A percentile compares a stretch with the other conserved stretches of the same genome.
These are phyloP conservation scores for Nycteola revayana DNA, from an alignment of 2,888 invertebrate species.

Conservation along the genomic window DNA sequence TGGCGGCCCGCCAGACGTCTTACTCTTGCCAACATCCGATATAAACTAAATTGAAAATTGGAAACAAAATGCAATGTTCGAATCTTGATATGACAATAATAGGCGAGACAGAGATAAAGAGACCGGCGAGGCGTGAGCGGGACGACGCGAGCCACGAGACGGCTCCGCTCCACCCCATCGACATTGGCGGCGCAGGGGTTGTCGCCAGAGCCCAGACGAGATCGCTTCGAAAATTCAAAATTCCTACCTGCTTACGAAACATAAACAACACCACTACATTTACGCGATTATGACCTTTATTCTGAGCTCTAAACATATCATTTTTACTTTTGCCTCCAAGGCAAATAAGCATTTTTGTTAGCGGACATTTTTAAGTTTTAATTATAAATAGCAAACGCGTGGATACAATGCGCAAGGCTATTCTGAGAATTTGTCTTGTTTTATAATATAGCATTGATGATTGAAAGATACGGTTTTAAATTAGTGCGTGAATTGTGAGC, in stretches of 20 bases:
- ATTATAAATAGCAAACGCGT: slow-evolving; percentile 78
- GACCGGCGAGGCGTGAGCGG: slow-evolving; percentile 44
- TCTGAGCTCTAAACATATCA: slow-evolving; percentile 25
- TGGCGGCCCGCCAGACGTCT: slow-evolving; percentile 73
- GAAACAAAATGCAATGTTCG: slow-evolving; percentile 80
- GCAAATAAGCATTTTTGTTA: slow-evolving; percentile 51
- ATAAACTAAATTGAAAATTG: slow-evolving; percentile 82
- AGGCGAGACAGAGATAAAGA: slow-evolving; percentile 70
- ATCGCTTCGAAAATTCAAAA: slow-evolving; percentile 69
- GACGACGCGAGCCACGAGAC: slow-evolving; percentile 56
- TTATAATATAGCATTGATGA: slow-evolving; percentile 63
- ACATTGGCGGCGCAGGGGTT: slow-evolving; percentile 72
- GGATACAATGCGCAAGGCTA: slow-evolving; percentile 74
- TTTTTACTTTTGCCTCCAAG: slow-evolving; percentile 28
- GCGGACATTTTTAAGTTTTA: slow-evolving; percentile 57
- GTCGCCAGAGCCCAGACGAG: slow-evolving; percentile 76
- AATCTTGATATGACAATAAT: slow-evolving; percentile 81
- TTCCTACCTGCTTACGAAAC: slow-evolving; percentile 63
- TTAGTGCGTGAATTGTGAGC: slow-evolving; percentile 51
- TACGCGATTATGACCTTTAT: slow-evolving; percentile 58
- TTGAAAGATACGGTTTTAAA: slow-evolving; percentile 63
- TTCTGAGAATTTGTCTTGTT: slow-evolving; percentile 69
- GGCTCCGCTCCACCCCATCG: slow-evolving; percentile 75
- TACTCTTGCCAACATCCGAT: slow-evolving; percentile 76
- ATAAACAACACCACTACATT: slow-evolving; percentile 37